Percentiles rank a stretch among this genome's conserved stretches.
Evolutionary conservation across 2,797 vertebrate genomes (phyloP).

Genomic region (Enoplosus armatus): DNA sequence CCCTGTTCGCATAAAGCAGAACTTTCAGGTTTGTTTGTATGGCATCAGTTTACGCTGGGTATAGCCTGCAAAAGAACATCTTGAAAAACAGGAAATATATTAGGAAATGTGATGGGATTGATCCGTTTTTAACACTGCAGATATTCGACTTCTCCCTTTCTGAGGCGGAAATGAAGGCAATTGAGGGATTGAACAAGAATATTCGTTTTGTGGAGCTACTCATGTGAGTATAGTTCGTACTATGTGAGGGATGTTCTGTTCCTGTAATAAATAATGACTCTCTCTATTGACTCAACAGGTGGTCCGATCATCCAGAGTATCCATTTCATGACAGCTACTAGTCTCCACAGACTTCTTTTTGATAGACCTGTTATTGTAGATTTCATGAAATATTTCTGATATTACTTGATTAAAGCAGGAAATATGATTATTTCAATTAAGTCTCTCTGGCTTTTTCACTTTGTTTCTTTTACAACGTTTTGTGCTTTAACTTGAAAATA

Average conservation of each 20-base stretch:
- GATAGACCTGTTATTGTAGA: too few species aligned
- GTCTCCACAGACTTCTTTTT: conserved; percentile 7
- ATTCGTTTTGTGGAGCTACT: conserved; percentile 92
- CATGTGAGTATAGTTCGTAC: conserved; percentile 86
- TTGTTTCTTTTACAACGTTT: neutral
- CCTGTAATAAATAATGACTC: neutral
- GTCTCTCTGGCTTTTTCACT: neutral
- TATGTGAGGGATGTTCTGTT: neutral
- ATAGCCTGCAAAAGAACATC: neutral
- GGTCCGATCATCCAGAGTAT: conserved; percentile 87
- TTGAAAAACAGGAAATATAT: neutral
- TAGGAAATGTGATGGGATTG: conserved; percentile 72
- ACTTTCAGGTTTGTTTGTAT: conserved; percentile 89
- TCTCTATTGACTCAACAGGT: conserved; percentile 73
- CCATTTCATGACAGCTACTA: conserved; percentile 87
- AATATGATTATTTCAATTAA: too few species aligned
- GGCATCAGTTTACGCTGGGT: neutral
- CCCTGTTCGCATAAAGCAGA: conserved; percentile 87
- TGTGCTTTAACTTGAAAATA: neutral
- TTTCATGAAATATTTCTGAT: too few species aligned
- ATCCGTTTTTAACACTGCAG: conserved; percentile 73
- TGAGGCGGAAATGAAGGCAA: conserved; percentile 90
- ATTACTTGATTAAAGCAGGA: too few species aligned
- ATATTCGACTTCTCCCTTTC: conserved; percentile 95
- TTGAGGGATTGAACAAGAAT: conserved; percentile 92